A percentile compares a stretch with the other conserved stretches of the same genome.
Conservation (phyloP, 2,113 vertebrate genomes). For the Neodon shergylaensis region DNA sequence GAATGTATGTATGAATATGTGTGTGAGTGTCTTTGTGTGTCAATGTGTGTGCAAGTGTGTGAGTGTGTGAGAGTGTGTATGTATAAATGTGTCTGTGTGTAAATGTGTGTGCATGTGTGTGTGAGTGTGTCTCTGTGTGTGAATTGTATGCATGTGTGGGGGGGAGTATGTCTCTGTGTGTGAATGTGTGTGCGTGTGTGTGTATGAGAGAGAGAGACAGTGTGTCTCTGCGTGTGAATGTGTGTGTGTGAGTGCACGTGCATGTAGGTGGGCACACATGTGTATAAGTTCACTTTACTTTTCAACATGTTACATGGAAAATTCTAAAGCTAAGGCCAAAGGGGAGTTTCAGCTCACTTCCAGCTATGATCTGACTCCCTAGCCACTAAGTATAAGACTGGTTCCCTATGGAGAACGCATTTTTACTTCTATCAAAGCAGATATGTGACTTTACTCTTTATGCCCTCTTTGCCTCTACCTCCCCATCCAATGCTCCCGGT, state of each 20-base stretch:
- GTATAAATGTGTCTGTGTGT: not conserved
- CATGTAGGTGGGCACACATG: not conserved
- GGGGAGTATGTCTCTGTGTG: not conserved
- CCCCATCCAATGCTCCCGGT: fast-evolving
- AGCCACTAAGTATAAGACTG: not conserved
- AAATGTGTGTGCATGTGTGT: no score
- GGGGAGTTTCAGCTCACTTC: not conserved
- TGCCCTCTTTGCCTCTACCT: not conserved
- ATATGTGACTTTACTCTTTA: not conserved
- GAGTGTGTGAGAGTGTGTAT: no score
- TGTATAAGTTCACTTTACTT: not conserved
- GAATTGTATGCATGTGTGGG: no score
- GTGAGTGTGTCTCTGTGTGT: not conserved
- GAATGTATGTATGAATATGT: no score
- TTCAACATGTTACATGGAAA: not conserved
- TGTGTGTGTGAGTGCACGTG: not conserved
- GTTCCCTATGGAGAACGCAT: not conserved
- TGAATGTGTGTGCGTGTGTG: not conserved
- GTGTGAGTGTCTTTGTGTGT: not conserved
- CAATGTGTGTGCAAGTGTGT: no score
- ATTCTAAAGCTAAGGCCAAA: not conserved
- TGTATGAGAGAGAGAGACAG: not conserved
- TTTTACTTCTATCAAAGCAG: not conserved
- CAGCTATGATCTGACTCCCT: not conserved
- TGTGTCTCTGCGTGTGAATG: not conserved